phyloP scores from a whole-genome alignment of 2,888 invertebrate genomes.

The Gymnocheta viridis region DNA sequence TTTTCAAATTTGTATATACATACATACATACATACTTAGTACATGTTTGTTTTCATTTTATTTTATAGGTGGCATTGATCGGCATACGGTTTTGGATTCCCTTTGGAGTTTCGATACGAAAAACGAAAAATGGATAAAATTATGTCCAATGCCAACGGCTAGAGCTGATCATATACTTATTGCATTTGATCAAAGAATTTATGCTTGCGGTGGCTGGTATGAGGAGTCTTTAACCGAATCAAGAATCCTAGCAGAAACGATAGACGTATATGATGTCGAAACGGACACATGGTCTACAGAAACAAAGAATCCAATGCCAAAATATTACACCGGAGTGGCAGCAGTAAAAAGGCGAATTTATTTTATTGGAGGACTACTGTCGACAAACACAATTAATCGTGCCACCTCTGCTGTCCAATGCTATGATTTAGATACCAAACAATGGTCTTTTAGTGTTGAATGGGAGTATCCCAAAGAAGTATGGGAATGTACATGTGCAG shows the following conservation, averaged over 20 bases:
- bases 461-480: constrained; percentile 86
- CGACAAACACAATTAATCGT: constrained; percentile 86
- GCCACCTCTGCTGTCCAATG: constrained; percentile 87
- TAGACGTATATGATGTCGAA: constrained; percentile 85
- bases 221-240: constrained; percentile 83
- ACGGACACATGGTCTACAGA: constrained; percentile 85
- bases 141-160: constrained; percentile 84
- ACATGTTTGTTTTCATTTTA: constrained; percentile 13
- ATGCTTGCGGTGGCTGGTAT: constrained; percentile 87
- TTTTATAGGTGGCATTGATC: constrained; percentile 78
- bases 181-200: constrained; percentile 84
- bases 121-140: constrained; percentile 83
- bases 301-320: constrained; percentile 85
- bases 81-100: constrained; percentile 82
- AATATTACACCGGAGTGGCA: constrained; percentile 87
- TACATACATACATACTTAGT: no score
- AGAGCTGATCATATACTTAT: constrained; percentile 87
- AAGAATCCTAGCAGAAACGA: constrained; percentile 84
- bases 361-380: constrained; percentile 87
- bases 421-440: constrained; percentile 85
- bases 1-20: no score
- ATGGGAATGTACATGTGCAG: constrained; percentile 88
- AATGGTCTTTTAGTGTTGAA: constrained; percentile 84
- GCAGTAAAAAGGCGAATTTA: constrained; percentile 85
- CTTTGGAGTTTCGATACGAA: constrained; percentile 83